Conservation (phyloP, 35 echinoderm and acorn worm genomes). For the Ptychodera flava region DNA sequence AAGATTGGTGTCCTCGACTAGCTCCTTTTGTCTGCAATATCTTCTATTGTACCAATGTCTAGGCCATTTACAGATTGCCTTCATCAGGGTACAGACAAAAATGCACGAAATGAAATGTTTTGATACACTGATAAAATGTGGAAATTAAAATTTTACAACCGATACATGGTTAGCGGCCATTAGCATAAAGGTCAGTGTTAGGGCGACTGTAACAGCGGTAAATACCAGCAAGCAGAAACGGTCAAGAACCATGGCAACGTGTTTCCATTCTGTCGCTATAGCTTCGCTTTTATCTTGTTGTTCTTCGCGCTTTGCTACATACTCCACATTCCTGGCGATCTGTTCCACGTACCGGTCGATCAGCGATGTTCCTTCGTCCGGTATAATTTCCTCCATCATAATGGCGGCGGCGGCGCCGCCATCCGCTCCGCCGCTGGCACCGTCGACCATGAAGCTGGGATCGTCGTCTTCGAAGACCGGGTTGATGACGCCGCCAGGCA, state of each 20-base stretch:
- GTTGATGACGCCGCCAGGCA: conserved; percentile 37
- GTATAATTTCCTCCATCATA: conserved; percentile 14
- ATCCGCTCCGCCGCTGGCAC: conserved; percentile 2
- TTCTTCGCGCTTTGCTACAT: conserved; percentile 3
- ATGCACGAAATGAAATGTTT: too few species aligned
- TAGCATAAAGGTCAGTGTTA: conserved; percentile 20
- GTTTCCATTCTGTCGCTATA: conserved; percentile 54
- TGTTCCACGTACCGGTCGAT: not conserved
- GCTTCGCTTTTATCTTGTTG: conserved; percentile 22
- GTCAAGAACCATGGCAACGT: conserved; percentile 62
- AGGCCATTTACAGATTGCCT: too few species aligned
- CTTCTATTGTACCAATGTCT: too few species aligned
- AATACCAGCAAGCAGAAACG: conserved; percentile 45
- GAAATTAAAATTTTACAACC: too few species aligned
- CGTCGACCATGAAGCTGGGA: conserved; percentile 18
- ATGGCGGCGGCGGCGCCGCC: conserved; percentile 23
- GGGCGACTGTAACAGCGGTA: not conserved
- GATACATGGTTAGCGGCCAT: not conserved
- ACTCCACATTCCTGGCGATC: not conserved
- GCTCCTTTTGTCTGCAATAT: too few species aligned
- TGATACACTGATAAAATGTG: too few species aligned
- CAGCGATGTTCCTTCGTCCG: not conserved
- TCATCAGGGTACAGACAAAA: too few species aligned
- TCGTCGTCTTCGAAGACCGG: conserved; percentile 76
- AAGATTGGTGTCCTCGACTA: too few species aligned